phyloP scores from a whole-genome alignment of 2,888 invertebrate genomes.

The Nesidiocoris tenuis region DNA sequence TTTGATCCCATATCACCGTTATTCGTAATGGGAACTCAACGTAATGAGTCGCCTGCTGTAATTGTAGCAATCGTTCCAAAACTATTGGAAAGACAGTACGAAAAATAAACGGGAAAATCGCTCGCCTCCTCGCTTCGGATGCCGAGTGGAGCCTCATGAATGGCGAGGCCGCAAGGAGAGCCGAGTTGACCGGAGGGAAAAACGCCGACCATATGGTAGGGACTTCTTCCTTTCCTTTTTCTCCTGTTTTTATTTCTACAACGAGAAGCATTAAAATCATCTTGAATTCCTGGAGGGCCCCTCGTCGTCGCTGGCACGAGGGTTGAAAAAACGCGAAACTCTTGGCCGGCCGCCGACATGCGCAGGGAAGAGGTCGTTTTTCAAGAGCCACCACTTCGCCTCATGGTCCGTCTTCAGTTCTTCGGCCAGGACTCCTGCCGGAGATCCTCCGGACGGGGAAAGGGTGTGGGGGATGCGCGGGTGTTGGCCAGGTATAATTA shows the following conservation, averaged over 20 bases:
- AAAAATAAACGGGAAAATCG: too few species aligned
- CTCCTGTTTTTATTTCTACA: conserved; percentile 8
- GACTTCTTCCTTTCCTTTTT: conserved; percentile 17
- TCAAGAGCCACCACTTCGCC: neutral
- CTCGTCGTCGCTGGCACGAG: neutral
- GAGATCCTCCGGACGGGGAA: conserved; percentile 1
- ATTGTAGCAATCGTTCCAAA: too few species aligned
- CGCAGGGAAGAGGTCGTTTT: neutral
- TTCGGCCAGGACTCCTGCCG: neutral
- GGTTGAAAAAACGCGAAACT: neutral
- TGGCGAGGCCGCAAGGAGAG: neutral
- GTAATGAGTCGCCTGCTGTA: too few species aligned
- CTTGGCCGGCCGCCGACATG: neutral
- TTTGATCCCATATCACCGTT: too few species aligned
- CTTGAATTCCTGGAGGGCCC: conserved; percentile 13
- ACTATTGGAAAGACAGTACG: too few species aligned
- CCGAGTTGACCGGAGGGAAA: neutral
- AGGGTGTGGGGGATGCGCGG: conserved; percentile 31
- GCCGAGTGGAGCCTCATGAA: neutral
- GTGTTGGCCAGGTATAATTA: conserved; percentile 34
- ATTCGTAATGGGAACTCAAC: too few species aligned
- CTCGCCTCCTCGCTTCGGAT: too few species aligned
- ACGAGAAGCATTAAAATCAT: conserved; percentile 32
- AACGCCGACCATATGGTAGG: conserved; percentile 18
- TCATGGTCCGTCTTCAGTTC: neutral